Percentiles rank a stretch among this genome's conserved stretches.
These are phyloP conservation scores for Equus quagga DNA, from an alignment of 2,113 vertebrate species.

Conservation along the genomic window DNA sequence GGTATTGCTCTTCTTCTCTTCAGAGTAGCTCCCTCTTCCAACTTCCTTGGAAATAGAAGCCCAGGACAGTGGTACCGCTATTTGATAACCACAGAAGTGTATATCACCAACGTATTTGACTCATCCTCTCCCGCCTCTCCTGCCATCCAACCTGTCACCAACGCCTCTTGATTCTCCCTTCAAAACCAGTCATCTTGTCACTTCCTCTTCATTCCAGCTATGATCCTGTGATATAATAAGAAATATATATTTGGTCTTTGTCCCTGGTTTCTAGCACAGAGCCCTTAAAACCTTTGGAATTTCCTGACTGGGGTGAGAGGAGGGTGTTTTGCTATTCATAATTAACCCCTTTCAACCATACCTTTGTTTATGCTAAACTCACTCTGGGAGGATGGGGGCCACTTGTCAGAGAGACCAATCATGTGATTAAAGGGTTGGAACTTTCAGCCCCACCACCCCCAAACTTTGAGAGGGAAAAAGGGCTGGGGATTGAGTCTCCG, in stretches of 20 bases:
- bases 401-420: neutral
- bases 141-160: neutral
- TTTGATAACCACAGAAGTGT: neutral
- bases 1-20: neutral
- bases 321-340: neutral
- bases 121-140: rapidly evolving
- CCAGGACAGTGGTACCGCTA: neutral
- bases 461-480: neutral
- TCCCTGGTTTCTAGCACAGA: neutral
- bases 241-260: neutral
- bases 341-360: neutral
- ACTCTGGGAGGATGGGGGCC: neutral
- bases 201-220: neutral
- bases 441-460: neutral
- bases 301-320: neutral
- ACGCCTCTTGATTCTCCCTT: neutral
- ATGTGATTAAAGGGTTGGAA: neutral
- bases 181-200: neutral
- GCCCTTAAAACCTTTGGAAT: neutral
- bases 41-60: neutral
- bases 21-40: neutral
- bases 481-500: neutral
- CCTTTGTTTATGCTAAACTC: neutral
- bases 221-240: neutral
- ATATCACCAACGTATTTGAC: neutral